phyloP scores from a whole-genome alignment of 2,113 vertebrate species.

The Romanogobio albipinnatus region DNA sequence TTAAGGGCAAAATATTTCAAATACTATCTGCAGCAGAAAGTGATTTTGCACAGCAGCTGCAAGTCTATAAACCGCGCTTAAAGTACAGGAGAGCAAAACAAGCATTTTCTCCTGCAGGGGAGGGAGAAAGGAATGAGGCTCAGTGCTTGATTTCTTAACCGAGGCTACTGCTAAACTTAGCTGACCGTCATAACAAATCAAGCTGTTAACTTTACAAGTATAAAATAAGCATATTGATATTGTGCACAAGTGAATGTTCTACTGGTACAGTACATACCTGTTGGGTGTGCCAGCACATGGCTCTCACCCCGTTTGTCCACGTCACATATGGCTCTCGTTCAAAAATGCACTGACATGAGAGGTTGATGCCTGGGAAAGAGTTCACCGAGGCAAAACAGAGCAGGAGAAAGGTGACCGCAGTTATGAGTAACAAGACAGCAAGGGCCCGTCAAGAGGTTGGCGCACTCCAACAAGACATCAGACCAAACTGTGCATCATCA shows the following conservation, averaged over 20 bases:
- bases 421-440: slow-evolving; percentile 1
- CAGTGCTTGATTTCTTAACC: slow-evolving; percentile 12
- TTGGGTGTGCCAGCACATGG: slow-evolving; percentile 10
- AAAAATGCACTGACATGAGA: slow-evolving; percentile 3
- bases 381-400: slow-evolving; percentile 7
- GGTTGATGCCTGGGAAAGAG: neutral
- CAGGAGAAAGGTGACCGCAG: neutral
- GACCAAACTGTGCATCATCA: neutral
- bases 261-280: too few species aligned
- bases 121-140: neutral
- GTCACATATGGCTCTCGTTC: neutral
- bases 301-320: neutral
- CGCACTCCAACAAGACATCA: neutral
- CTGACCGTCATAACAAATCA: slow-evolving; percentile 4
- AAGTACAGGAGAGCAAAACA: neutral
- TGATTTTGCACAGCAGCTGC: neutral
- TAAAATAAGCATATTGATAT: neutral
- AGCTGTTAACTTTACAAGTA: neutral
- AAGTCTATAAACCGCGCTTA: neutral
- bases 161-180: slow-evolving; percentile 4
- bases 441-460: neutral
- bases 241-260: neutral
- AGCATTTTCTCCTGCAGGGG: neutral
- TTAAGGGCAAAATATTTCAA: neutral
- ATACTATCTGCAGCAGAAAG: neutral